Evolutionary conservation across 2,888 invertebrate genomes (phyloP), one percentile per base, ranked within the genome.

Genomic region (Boloria selene): DNA sequence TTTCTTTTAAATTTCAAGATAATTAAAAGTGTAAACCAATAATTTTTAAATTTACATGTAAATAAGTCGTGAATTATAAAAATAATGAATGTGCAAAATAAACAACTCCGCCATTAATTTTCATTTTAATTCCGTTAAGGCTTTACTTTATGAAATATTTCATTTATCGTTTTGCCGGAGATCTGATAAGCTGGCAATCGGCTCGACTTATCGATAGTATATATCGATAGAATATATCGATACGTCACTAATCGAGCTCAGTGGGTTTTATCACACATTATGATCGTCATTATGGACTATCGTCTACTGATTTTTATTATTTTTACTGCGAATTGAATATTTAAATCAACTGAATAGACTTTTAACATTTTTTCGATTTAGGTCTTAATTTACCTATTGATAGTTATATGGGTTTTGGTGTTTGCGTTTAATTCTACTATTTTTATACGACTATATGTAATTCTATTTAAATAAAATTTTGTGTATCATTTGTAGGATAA

Each of bases 231-330:
- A n/a, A n/a, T n/a, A n/a, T n/a, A n/a, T 73, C 73, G 83, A 82
- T 79, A 88, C 88, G 87, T 89, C 90, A 87, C 90, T 90, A 90
- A 84, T 88, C 86, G 85, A 83, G 81, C 79, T 78, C 79, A 78
- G 78, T 75, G 79, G 78, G 67, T 80, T 83, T 88, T 90, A 90
- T 90, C 90, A 82, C 80, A 80, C 83, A 83, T 83, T 85, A 84
- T 83, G 82, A 90, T 90, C 89, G 84, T 86, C 85, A 87, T 86
- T 87, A 82, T 76, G 75, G 74, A 73, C 72, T 74, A 73, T 75
- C 70, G 73, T 61, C 65, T 59, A 70, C 70, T 64, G 73, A 74
- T 78, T 76, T 77, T 79, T 75, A 56, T 16, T 22, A 56, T 45
- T 56, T 45, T 69, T 71, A 64, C 68, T 58, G 62, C 26, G 70